phyloP scores from a whole-genome alignment of 2,888 invertebrate species.

The Parnassius smintheus region DNA sequence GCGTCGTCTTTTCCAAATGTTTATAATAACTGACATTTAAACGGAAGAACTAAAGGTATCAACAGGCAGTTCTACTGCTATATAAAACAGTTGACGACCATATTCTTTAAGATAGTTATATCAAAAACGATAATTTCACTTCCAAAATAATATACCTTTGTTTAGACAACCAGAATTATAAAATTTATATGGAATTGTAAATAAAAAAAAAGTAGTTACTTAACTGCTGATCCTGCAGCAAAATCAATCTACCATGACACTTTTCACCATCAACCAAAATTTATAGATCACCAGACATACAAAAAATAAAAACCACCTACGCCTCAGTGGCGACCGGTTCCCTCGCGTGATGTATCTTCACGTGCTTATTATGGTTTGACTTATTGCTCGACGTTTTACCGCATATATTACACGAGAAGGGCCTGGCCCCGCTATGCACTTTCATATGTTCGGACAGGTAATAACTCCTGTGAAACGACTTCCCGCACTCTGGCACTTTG shows the following conservation, averaged over 20 bases:
- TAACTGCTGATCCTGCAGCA: neutral
- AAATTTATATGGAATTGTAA: too few relatives aligned
- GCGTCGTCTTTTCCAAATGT: too few relatives aligned
- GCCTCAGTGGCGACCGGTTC: constrained; percentile 93
- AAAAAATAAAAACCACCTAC: constrained; percentile 48
- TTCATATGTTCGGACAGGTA: constrained; percentile 93
- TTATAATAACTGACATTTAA: too few relatives aligned
- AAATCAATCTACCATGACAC: constrained; percentile 11
- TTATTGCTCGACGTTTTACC: constrained; percentile 94
- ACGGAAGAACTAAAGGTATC: too few relatives aligned
- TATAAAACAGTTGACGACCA: too few relatives aligned
- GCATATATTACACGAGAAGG: constrained; percentile 92
- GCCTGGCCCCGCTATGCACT: constrained; percentile 90
- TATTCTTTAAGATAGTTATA: too few relatives aligned
- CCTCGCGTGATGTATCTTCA: constrained; percentile 93
- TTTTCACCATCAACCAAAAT: constrained; percentile 14
- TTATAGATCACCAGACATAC: constrained; percentile 1
- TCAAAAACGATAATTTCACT: too few relatives aligned
- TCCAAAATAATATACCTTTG: too few relatives aligned
- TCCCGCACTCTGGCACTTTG: constrained; percentile 87
- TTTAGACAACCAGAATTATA: too few relatives aligned
- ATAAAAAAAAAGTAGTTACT: neutral
- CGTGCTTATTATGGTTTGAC: constrained; percentile 94
- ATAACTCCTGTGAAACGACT: constrained; percentile 92
- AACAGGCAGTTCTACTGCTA: too few relatives aligned